Conservation (phyloP, 2,888 invertebrate species). For the Phengaris arion region DNA sequence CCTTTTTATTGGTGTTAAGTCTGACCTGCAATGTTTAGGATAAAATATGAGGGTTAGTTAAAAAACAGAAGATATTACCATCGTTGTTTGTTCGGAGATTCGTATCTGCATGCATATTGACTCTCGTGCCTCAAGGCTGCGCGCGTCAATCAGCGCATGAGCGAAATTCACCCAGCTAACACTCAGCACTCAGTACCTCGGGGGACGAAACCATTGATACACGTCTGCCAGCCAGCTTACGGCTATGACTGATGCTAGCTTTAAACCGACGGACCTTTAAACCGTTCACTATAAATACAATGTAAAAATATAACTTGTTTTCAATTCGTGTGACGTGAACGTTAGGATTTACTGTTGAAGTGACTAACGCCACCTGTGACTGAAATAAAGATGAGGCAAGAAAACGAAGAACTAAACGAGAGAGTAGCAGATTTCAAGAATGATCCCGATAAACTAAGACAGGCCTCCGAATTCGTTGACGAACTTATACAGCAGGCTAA, state of each 20-base stretch:
- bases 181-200: constrained; percentile 54
- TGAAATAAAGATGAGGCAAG: constrained; percentile 61
- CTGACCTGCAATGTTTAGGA: no score
- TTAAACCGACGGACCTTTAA: constrained; percentile 28
- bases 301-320: constrained; percentile 39
- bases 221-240: constrained; percentile 42
- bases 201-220: constrained; percentile 46
- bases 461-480: constrained; percentile 80
- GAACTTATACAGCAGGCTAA: constrained; percentile 81
- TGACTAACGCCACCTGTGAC: neutral
- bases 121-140: constrained; percentile 31
- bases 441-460: constrained; percentile 80
- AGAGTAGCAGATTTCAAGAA: constrained; percentile 79
- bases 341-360: constrained; percentile 33
- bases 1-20: no score
- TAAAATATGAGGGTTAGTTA: no score
- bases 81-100: neutral
- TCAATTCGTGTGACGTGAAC: constrained; percentile 44
- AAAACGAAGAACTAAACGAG: constrained; percentile 66
- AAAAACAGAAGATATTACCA: no score
- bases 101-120: neutral
- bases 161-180: constrained; percentile 53
- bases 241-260: constrained; percentile 41
- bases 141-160: constrained; percentile 64
- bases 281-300: constrained; percentile 18